phyloP scores from a whole-genome alignment of 2,888 invertebrate genomes.

The Dryomyza anilis region DNA sequence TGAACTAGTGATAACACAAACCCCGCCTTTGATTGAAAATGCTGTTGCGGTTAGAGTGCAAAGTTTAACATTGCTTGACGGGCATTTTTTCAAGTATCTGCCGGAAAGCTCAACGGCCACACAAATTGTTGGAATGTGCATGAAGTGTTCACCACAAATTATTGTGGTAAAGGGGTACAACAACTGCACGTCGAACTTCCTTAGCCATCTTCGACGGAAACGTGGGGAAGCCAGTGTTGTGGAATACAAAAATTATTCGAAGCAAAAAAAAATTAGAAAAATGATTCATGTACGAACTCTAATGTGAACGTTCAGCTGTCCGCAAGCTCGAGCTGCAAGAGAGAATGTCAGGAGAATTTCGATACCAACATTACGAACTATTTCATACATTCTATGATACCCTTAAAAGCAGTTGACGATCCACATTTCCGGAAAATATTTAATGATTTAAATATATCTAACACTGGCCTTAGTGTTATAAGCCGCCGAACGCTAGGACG shows the following conservation, averaged over 20 bases:
- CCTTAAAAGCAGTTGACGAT: conserved; percentile 15
- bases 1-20: too few relatives aligned
- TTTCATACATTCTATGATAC: conserved; percentile 26
- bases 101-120: conserved; percentile 2
- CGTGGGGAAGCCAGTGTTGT: conserved; percentile 12
- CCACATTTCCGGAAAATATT: conserved; percentile 19
- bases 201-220: conserved; percentile 20
- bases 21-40: too few relatives aligned
- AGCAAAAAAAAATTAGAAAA: conserved; percentile 8
- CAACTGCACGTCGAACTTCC: conserved; percentile 22
- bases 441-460: not conserved
- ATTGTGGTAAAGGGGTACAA: conserved; percentile 14
- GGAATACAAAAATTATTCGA: conserved; percentile 15
- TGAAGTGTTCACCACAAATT: not conserved
- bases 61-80: conserved; percentile 27
- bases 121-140: conserved; percentile 7
- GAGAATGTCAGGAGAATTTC: conserved; percentile 2
- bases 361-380: conserved; percentile 6
- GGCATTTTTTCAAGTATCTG: conserved; percentile 10
- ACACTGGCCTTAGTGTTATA: conserved; percentile 1
- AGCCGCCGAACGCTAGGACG: not conserved
- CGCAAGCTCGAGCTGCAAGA: not conserved
- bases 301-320: not conserved
- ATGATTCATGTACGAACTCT: not conserved
- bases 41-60: too few relatives aligned